Base-by-base conservation (phyloP, 2,797 vertebrate genomes). In the Cirrhinus mrigala region DNA sequence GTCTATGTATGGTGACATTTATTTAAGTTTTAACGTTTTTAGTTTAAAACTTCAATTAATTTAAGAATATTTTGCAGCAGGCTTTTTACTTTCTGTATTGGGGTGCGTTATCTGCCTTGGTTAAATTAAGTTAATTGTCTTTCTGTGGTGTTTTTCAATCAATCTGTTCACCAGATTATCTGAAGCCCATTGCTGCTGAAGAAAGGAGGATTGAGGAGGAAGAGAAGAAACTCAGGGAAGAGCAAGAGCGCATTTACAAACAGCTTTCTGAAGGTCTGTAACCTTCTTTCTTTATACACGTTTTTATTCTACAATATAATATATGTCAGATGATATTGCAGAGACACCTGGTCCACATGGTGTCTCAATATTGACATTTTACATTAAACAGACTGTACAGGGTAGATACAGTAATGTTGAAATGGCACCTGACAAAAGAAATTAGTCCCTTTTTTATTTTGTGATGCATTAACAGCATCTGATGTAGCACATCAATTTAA, bases 161-260 rank as follows among this genome's bases (percentile, higher is more conserved):
- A 62, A 54, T 0, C 86, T 87, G 10, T 46, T 48, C 70, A 87
- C 37, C 90, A 99, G 98, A 96, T 3, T 97, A 98, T 88, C 92
- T 99, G 37, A 98, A 97, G 89, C 98, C 98, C 2, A 91, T 97
- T 77, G 98, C 96, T 10, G 97, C 94, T 27, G 97, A 98, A 85
- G 97, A 99, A 87, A 94, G 94, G 69, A 94, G 89, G 91, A 0
- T 96, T 44, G 98, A 97, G 60, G 96, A 94, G 0, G 96, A 95
- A 3, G 97, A 98, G 91, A 98, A 96, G 52, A 94, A 94, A 91
- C 87, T 90, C 50, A 93, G 94, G 75, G 96, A 97, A 76, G 97
- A 99, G 80, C 93, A 96, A 52, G 97, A 98, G 71, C 95, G 96
- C 10, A 97, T 98, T 33, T 94, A 95, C 66, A 97, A 94, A 89